A percentile compares a stretch with the other conserved stretches of the same genome.
Evolutionary conservation across 2,888 invertebrate genomes (phyloP).

Genomic region (Elysia crispata): DNA sequence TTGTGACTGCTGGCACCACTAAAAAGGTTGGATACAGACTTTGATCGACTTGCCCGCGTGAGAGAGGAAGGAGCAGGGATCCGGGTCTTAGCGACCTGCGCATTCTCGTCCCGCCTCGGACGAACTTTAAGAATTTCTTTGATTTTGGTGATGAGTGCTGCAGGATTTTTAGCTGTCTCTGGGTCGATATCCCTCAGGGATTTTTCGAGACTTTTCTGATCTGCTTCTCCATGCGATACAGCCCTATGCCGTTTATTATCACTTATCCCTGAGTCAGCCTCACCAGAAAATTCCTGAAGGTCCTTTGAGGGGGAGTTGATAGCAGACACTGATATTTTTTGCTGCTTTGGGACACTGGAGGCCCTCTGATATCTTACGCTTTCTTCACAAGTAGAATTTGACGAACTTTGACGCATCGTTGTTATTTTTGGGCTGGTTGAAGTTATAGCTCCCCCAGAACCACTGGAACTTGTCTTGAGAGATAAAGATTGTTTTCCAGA

Average conservation of each 20-base stretch:
- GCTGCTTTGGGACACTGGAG: conserved; percentile 35
- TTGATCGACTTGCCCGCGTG: conserved; percentile 57
- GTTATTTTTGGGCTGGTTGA: background rate
- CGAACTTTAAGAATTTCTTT: conserved; percentile 68
- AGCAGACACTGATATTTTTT: background rate
- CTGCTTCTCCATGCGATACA: conserved; percentile 2
- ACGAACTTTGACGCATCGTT: background rate
- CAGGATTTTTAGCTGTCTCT: conserved; percentile 46
- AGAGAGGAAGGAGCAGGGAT: conserved; percentile 64
- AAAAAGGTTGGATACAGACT: conserved; percentile 60
- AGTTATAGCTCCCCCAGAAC: background rate
- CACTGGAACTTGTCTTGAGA: conserved; percentile 23
- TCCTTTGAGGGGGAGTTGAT: background rate
- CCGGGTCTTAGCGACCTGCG: conserved; percentile 54
- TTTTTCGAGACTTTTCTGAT: conserved; percentile 1
- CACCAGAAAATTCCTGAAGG: background rate
- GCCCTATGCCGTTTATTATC: background rate
- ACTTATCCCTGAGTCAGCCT: background rate
- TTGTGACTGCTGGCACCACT: background rate
- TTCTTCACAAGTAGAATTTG: conserved; percentile 4
- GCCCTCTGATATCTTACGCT: background rate
- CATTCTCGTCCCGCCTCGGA: conserved; percentile 62
- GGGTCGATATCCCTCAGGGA: conserved; percentile 41
- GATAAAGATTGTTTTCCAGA: conserved; percentile 50
- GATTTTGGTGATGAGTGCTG: conserved; percentile 62